These are phyloP conservation scores for Mesocricetus auratus DNA, from an alignment of 2,113 vertebrate genomes.

Conservation along the genomic window DNA sequence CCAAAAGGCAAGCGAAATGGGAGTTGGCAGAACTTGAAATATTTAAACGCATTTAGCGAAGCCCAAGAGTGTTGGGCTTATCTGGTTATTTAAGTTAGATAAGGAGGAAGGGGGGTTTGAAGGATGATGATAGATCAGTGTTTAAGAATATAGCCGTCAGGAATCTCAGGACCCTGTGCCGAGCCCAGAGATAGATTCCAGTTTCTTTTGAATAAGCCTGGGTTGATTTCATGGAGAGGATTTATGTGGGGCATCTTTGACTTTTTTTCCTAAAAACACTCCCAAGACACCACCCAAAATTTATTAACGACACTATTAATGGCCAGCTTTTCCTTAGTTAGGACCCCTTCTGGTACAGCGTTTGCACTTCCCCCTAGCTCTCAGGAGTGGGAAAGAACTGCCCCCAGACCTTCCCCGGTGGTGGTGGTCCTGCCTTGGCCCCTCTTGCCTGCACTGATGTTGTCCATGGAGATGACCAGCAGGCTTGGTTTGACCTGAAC, in stretches of 20 bases:
- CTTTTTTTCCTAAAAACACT: conserved; percentile 50
- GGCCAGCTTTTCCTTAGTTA: conserved; percentile 19
- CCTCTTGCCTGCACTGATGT: not conserved
- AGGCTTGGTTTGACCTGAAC: not conserved
- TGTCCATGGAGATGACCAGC: not conserved
- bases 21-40: conserved; percentile 73
- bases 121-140: conserved; percentile 52
- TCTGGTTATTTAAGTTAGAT: conserved; percentile 74
- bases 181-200: not conserved
- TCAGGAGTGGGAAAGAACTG: not conserved
- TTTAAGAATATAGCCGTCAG: conserved; percentile 58
- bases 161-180: not conserved
- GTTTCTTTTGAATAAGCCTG: conserved; percentile 18
- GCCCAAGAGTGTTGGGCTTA: conserved; percentile 56
- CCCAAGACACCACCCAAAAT: conserved; percentile 21
- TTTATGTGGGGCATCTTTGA: conserved; percentile 9
- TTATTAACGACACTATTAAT: not conserved
- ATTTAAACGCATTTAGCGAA: conserved; percentile 76
- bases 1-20: not conserved
- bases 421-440: accelerated
- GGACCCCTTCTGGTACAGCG: not conserved
- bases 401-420: not conserved
- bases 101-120: conserved; percentile 52
- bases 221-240: conserved; percentile 30
- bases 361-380: not conserved